Evolutionary conservation across 1,140 invertebrate genomes (phyloP).

Genomic region (Zaprionus capensis): DNA sequence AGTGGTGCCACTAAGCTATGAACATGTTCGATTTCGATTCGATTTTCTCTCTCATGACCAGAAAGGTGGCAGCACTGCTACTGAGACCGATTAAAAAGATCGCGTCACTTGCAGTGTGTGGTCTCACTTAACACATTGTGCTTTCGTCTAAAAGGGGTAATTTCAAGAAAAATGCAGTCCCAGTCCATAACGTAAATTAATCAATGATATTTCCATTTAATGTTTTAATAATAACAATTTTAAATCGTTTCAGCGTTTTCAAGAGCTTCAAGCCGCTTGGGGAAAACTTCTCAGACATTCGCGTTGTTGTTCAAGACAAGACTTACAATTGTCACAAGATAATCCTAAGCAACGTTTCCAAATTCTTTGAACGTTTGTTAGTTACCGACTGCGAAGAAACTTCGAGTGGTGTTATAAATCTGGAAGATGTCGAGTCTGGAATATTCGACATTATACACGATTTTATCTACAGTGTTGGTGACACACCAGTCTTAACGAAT

Average conservation of each 20-base stretch:
- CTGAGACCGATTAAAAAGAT: not conserved
- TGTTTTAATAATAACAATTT: not conserved
- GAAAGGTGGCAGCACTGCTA: too few relatives aligned
- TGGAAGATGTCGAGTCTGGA: not conserved
- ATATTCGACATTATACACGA: not conserved
- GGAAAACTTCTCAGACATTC: not conserved
- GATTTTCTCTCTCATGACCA: too few relatives aligned
- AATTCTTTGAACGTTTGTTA: not conserved
- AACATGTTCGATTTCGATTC: too few relatives aligned
- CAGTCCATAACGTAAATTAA: not conserved
- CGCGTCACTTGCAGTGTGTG: not conserved
- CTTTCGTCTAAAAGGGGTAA: not conserved
- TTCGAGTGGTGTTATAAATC: not conserved
- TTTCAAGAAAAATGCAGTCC: not conserved
- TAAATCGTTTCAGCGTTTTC: not conserved
- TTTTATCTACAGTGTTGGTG: not conserved
- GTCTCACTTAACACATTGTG: not conserved
- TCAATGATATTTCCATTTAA: not conserved
- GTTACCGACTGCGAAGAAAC: not conserved
- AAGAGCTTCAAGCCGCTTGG: not conserved
- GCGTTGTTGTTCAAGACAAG: not conserved
- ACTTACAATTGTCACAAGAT: not conserved
- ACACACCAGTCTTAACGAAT: not conserved
- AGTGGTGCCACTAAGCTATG: too few relatives aligned
- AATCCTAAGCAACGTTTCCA: not conserved